Evolutionary conservation across 2,888 invertebrate species (phyloP).

Genomic region (Apamea crenata): DNA sequence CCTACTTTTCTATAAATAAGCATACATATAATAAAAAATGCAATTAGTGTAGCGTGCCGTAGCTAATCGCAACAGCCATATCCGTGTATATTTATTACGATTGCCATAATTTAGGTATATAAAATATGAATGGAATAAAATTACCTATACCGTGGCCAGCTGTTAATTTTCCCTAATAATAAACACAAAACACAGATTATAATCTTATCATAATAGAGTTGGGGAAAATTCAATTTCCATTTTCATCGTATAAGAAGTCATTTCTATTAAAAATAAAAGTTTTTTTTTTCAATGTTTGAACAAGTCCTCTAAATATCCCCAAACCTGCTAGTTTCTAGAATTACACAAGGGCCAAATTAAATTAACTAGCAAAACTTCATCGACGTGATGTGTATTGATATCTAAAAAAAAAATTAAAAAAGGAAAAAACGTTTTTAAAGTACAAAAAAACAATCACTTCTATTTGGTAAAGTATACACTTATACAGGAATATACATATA

Average conservation of each 20-base stretch:
- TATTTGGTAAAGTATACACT: neutral
- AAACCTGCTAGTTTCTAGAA: neutral
- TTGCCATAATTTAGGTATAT: conserved; percentile 7
- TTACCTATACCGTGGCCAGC: neutral
- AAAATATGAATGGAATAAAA: conserved; percentile 20
- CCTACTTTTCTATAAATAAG: conserved; percentile 25
- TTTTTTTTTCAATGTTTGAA: neutral
- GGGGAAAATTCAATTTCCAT: neutral
- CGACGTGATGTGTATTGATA: neutral
- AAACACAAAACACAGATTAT: neutral
- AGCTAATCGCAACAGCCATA: conserved; percentile 16
- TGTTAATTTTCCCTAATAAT: neutral
- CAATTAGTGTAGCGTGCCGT: conserved; percentile 23
- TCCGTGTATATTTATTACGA: conserved; percentile 29
- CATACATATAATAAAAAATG: conserved; percentile 29
- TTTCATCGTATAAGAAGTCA: neutral
- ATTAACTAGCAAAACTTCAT: neutral
- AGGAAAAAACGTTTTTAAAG: no score
- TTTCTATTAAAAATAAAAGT: neutral
- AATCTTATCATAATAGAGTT: neutral
- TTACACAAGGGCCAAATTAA: neutral
- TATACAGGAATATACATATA: neutral
- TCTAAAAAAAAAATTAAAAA: neutral
- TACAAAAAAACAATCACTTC: neutral
- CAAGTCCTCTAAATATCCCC: neutral